Base-by-base conservation (phyloP, 2,113 vertebrate genomes). In the Tinamus guttatus region DNA sequence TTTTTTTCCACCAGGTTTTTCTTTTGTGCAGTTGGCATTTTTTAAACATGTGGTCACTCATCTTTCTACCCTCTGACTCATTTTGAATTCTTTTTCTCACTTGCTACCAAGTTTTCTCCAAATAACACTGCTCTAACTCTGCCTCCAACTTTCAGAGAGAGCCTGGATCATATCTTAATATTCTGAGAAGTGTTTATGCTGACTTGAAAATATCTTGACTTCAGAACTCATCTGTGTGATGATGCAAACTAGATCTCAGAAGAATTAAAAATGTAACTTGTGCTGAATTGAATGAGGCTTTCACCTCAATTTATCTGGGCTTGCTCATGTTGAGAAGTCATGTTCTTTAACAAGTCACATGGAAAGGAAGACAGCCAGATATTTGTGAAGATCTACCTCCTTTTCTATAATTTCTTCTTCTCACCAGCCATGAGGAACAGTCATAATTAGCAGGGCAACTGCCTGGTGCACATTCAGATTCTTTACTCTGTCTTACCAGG, bases 1-100 rank as follows among this genome's bases (percentile, higher is more conserved):
- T 70, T 92, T 82, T 45, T 70, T 92, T 82, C 38, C 54, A 28
- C 58, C 4, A 65, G 49, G 21, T 52, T 87, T 94, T 79, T 49
- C 43, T 59, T 89, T 80, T 85, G 54, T 69, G 45, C 40, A 82
- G 24, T 70, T 91, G 81, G 14, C 54, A 24, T 80, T 73, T 76
- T 91, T 94, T 41, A 87, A 67, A 89, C 24, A 81, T 8, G 8
- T 3, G 8, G 6, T 81, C 81, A 45, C 1, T 87, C 34, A 28
- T 49, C 22, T 64, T 85, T 80, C 49, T 89, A 59, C 30, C 43
- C 78, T 87, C 36, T 65, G 27, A 65, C 17, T 82, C 7, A 59
- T 52, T 88, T 58, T 36, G 34, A 34, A 22, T 81, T 40, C 13
- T 89, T 75, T 8, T 85, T 68, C 62, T 54, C 11, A 40, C 9